Evolutionary conservation across 2,888 invertebrate species (phyloP), one percentile per base, ranked within the genome.

Genomic region (Ceratothoa steindachneri): DNA sequence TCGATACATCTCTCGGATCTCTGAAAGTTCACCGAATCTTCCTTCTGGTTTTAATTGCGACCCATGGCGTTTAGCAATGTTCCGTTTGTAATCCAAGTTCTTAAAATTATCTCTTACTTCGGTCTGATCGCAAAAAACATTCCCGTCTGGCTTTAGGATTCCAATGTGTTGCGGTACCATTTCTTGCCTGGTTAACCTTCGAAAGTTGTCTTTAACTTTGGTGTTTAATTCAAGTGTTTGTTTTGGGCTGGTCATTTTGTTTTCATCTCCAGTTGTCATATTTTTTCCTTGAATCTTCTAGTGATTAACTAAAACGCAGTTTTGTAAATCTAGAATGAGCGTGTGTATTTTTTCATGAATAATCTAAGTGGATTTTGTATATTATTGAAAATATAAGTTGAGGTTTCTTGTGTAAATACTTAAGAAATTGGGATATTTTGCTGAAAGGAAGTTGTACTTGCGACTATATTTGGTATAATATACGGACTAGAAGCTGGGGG

Each of bases 1-100:
- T 30, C 31, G 72, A 28, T 51, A 77, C 2, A 31, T 71, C 19
- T 73, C 77, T 0, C 51, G 73, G 1, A 77, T 15, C 28, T 74
- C 73, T 7, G 68, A 68, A 19, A 51, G 24, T 29, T 68, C 73
- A 12, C 69, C 68, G 68, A 73, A 73, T n/a, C 41, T 27, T n/a
- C 68, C 73, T 22, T 73, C 69, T 41, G 68, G 12, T 60, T 30
- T 29, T 27, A 73, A 51, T n/a, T 41, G 27, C 7, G 73, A 30
- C n/a, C 27, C 15, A 12, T 73, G 73, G 12, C 65, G 41, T 29
- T 53, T 53, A 27, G 73, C 73, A 51, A 73, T 73, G 22, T 69
- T 67, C 5, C 72, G 19, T 28, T 66, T 19, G 19, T 31, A 1
- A 5, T 72, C 72, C 5, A 51, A 30, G 9, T 31, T 22, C 29